phyloP scores from a whole-genome alignment of 2,113 vertebrate species.

The Eulemur rufifrons region DNA sequence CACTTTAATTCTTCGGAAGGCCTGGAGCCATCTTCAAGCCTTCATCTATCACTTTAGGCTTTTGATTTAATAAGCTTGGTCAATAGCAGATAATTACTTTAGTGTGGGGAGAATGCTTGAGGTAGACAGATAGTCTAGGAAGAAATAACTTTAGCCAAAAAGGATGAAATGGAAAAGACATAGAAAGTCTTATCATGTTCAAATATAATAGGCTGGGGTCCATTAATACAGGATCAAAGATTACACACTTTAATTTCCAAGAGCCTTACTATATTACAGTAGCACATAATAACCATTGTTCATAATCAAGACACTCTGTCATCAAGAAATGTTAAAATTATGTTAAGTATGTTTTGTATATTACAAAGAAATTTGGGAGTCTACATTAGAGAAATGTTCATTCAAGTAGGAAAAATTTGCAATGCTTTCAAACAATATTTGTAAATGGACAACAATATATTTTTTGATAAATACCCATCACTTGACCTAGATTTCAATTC shows the following conservation, averaged over 20 bases:
- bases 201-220: neutral
- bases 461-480: neutral
- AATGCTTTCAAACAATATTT: constrained; percentile 29
- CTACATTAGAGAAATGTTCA: constrained; percentile 4
- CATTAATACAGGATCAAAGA: neutral
- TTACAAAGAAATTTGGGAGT: constrained; percentile 3
- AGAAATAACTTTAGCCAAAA: constrained; percentile 33
- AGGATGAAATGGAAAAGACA: neutral
- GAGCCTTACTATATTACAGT: neutral
- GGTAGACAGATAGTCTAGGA: neutral
- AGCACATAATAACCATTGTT: constrained; percentile 9
- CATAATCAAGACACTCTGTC: neutral
- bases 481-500: neutral
- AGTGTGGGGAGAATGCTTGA: neutral
- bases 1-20: constrained; percentile 48
- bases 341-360: neutral
- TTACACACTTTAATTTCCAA: neutral
- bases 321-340: constrained; percentile 41
- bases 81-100: neutral
- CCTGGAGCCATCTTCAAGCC: constrained; percentile 61
- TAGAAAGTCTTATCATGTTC: neutral
- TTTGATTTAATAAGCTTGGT: constrained; percentile 10
- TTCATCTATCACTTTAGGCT: constrained; percentile 54
- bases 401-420: neutral
- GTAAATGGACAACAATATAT: neutral